Evolutionary conservation across 2,113 vertebrate species (phyloP).

Genomic region (Zapus hudsonius): DNA sequence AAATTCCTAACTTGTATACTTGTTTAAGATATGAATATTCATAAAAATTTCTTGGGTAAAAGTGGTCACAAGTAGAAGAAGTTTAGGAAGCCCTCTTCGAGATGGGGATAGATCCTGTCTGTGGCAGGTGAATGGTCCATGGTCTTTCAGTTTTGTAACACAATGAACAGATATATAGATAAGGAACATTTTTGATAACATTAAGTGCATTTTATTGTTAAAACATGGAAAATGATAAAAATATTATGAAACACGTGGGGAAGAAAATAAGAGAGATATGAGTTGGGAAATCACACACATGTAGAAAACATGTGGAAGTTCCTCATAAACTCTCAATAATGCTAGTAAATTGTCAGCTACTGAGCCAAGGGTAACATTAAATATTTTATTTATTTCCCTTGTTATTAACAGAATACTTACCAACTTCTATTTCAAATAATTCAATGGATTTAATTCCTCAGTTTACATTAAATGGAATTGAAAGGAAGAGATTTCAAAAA

Average conservation of each 20-base stretch:
- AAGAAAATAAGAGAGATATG: conserved; percentile 31
- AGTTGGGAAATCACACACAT: neutral
- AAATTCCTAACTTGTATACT: neutral
- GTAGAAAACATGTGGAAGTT: conserved; percentile 12
- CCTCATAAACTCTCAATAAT: neutral
- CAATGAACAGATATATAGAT: neutral
- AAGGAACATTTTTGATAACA: neutral
- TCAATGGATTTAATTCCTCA: conserved; percentile 36
- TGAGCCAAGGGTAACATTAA: neutral
- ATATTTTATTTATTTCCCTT: conserved; percentile 45
- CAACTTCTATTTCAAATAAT: conserved; percentile 37
- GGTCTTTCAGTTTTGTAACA: neutral
- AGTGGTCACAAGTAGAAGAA: neutral
- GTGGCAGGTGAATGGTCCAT: neutral
- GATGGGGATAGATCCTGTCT: neutral
- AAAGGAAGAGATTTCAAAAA: conserved; percentile 5
- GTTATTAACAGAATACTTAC: conserved; percentile 36
- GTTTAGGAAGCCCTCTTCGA: neutral
- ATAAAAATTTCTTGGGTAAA: neutral
- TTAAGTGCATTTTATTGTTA: neutral
- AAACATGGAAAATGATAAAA: neutral
- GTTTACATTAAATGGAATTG: neutral
- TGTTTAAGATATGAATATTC: neutral
- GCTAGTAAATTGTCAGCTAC: neutral
- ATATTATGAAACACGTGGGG: neutral